Conservation (phyloP, 2,113 vertebrate genomes). For the Prunella himalayana region DNA sequence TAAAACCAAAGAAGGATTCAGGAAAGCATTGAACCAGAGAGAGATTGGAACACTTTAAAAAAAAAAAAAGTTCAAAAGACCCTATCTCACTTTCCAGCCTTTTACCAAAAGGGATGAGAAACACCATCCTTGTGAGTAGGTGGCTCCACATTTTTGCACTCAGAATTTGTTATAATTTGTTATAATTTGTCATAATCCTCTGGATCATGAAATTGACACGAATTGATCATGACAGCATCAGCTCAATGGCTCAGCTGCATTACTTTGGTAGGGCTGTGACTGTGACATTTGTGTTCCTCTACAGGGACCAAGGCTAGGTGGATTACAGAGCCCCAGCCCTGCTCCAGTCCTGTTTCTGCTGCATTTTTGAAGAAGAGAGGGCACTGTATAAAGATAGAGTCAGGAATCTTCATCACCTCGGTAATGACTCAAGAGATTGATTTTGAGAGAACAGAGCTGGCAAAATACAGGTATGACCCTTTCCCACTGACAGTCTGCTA, state of each 20-base stretch:
- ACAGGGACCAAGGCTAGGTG: background rate
- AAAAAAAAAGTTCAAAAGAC: background rate
- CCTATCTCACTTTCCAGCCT: background rate
- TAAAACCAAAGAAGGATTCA: background rate
- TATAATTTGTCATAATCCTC: too few relatives aligned
- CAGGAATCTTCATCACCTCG: background rate
- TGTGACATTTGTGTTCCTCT: background rate
- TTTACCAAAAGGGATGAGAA: background rate
- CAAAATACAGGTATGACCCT: background rate
- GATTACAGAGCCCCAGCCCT: background rate
- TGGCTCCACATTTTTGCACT: background rate
- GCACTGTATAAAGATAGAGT: background rate
- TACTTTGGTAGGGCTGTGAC: accelerated
- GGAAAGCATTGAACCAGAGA: background rate
- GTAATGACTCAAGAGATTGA: background rate
- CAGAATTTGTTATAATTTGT: background rate
- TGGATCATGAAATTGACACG: too few relatives aligned
- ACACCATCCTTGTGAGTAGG: background rate
- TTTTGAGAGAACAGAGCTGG: background rate
- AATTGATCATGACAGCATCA: too few relatives aligned
- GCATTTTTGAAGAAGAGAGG: background rate
- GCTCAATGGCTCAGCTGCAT: background rate
- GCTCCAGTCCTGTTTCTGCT: background rate
- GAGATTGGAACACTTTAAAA: background rate
- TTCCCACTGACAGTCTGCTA: background rate